These are phyloP conservation scores for Drosophila pachea DNA, from an alignment of 1,140 invertebrate species.

Conservation along the genomic window DNA sequence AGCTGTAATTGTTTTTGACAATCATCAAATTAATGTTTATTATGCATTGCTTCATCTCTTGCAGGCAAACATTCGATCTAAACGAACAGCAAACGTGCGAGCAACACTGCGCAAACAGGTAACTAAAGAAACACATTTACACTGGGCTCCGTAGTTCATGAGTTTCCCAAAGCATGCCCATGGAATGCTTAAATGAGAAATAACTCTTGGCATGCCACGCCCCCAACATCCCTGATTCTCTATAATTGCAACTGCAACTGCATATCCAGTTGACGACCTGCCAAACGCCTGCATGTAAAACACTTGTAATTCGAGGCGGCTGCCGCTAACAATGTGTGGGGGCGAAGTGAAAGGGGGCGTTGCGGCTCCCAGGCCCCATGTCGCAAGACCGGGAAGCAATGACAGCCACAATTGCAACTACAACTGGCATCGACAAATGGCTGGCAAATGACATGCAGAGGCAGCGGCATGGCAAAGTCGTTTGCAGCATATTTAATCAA, in stretches of 20 bases:
- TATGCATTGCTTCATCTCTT: constrained; percentile 46
- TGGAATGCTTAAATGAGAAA: constrained; percentile 64
- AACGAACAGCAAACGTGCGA: constrained; percentile 41
- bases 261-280: constrained; percentile 53
- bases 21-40: constrained; percentile 37
- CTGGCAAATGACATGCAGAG: constrained; percentile 41
- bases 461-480: constrained; percentile 25
- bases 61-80: constrained; percentile 36
- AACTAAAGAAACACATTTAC: constrained; percentile 19
- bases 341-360: constrained; percentile 9
- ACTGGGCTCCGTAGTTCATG: neutral
- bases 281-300: constrained; percentile 46
- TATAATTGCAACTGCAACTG: constrained; percentile 30
- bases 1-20: constrained; percentile 35
- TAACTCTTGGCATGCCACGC: constrained; percentile 47
- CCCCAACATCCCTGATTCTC: constrained; percentile 10
- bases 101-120: constrained; percentile 62
- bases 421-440: constrained; percentile 43
- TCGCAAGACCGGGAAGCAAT: constrained; percentile 18
- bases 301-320: constrained; percentile 66
- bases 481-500: constrained; percentile 54
- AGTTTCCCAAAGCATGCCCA: constrained; percentile 50
- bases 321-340: constrained; percentile 56
- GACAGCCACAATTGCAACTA: constrained; percentile 30
- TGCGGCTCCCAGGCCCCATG: constrained; percentile 26